A percentile compares a stretch with the other conserved stretches of the same genome.
Conservation (phyloP, 2,888 invertebrate species). For the Drosophila basisetae region DNA sequence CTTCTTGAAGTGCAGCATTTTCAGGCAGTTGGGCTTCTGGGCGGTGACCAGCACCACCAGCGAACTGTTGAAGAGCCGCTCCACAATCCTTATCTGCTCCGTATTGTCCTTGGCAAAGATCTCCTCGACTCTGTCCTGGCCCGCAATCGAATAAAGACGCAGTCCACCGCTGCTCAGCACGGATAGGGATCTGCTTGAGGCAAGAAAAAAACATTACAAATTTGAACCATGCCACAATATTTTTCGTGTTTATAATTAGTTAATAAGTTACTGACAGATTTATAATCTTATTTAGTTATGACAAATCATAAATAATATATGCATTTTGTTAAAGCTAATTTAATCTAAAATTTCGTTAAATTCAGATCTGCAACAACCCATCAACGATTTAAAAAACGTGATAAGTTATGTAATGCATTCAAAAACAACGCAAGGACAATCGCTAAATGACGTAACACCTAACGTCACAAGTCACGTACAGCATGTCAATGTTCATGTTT, state of each 20-base stretch:
- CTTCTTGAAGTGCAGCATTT: constrained; percentile 85
- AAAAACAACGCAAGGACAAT: background rate
- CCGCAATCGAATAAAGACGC: constrained; percentile 83
- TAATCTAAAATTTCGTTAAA: background rate
- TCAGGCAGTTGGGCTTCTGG: constrained; percentile 84
- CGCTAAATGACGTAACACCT: rapidly evolving
- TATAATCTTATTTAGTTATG: background rate
- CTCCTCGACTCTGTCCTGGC: constrained; percentile 84
- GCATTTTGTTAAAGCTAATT: background rate
- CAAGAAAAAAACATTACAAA: background rate
- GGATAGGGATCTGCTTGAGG: constrained; percentile 79
- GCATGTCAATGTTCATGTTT: rapidly evolving
- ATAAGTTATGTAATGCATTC: background rate
- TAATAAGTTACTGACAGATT: background rate
- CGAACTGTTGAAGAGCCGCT: constrained; percentile 84
- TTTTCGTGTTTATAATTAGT: background rate
- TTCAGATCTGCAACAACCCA: background rate
- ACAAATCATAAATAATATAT: background rate
- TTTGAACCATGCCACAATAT: background rate
- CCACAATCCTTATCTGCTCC: constrained; percentile 84
- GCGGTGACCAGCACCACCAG: constrained; percentile 84
- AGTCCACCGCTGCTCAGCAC: constrained; percentile 81
- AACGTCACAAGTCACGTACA: background rate
- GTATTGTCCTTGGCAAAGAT: constrained; percentile 84
- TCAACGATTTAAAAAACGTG: background rate